Base-by-base conservation (phyloP, 2,113 vertebrate genomes). In the Tragelaphus imberbis region DNA sequence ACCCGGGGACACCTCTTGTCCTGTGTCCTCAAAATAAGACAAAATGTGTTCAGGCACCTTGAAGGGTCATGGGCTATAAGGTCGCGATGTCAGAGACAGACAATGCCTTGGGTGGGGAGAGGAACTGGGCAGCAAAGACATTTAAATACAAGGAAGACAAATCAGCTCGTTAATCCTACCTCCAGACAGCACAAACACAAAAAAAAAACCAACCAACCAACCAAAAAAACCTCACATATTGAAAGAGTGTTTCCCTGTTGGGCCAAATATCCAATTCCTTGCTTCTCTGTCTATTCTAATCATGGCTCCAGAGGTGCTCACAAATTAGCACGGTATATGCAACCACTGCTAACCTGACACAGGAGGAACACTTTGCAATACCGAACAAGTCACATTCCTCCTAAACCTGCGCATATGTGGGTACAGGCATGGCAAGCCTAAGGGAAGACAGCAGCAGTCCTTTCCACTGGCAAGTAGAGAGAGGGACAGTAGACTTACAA, bases 361-460 rank as follows among this genome's bases (percentile, higher is more conserved):
- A 58, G 0, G 49, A 77, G 56, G n/a, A 30, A 14, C 5, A 44
- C 17, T 12, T 2, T 16, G 7, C 59, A 25, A 27, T 4, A 81
- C 14, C 10, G 58, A 80, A 51, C 7, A 2, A 68, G 21, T 53
- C 25, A 6, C 7, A 15, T 3, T 25, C 36, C 27, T 80, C 79
- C n/a, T 59, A 17, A 1, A 19, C 3, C 13, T n/a, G 13, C 9
- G 49, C 44, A 59, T 13, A 9, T 1, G 10, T 8, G 36, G 11
- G 27, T 6, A 19, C 0, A 79, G 11, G 40, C 16, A 61, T 8
- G 27, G 44, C 17, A 7, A 2, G 19, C 25, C 30, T 27, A 17
- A 51, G 61, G 86, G 23, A 49, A 65, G 81, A 27, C 0, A 19
- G 49, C 0, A 19, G 49, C 0, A 2, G 51, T 36, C 56, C 58